phyloP scores from a whole-genome alignment of 1,140 invertebrate genomes.

The Charaxes varanes region DNA sequence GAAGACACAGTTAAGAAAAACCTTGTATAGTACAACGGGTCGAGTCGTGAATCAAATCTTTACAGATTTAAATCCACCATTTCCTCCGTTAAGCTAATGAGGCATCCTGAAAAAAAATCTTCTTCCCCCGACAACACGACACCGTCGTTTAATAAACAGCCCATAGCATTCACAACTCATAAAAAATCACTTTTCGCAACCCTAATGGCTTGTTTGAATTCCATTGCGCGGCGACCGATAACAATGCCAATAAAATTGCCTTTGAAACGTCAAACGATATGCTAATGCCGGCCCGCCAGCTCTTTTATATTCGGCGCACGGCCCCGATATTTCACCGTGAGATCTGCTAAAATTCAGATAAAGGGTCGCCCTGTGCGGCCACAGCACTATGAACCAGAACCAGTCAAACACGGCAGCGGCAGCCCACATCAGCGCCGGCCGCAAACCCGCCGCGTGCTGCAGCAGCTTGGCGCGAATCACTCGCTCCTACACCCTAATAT shows the following conservation, averaged over 20 bases:
- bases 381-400: slow-evolving; percentile 77
- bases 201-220: slow-evolving; percentile 54
- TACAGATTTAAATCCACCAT: too few relatives aligned
- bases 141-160: background rate
- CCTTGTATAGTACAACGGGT: too few relatives aligned
- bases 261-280: slow-evolving; percentile 63
- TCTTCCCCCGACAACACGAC: background rate
- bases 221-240: slow-evolving; percentile 43
- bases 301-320: slow-evolving; percentile 55
- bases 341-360: slow-evolving; percentile 64
- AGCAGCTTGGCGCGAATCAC: slow-evolving; percentile 71
- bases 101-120: background rate
- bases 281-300: slow-evolving; percentile 49
- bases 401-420: slow-evolving; percentile 83
- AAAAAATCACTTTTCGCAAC: slow-evolving; percentile 15
- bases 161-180: background rate
- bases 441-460: slow-evolving; percentile 84
- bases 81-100: background rate
- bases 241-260: slow-evolving; percentile 62
- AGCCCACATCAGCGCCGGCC: slow-evolving; percentile 82
- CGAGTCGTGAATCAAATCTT: too few relatives aligned
- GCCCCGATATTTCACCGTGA: slow-evolving; percentile 55
- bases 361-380: slow-evolving; percentile 30
- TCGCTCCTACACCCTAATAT: too few relatives aligned
- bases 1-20: too few relatives aligned